Evolutionary conservation across 2,888 invertebrate species (phyloP).

Genomic region (Poecilobothrus nobilitatus): DNA sequence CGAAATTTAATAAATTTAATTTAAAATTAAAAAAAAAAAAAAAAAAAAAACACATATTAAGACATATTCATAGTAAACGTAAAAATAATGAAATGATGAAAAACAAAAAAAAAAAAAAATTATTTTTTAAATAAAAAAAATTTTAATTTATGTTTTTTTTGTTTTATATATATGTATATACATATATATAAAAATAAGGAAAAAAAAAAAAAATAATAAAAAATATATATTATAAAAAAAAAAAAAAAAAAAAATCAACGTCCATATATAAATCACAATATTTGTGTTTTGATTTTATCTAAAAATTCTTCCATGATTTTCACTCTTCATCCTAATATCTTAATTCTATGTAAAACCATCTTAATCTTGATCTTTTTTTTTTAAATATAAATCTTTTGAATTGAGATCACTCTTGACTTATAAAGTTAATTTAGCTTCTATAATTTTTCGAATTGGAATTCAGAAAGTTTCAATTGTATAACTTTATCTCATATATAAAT

Average conservation of each 20-base stretch:
- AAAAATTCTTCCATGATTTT: too few relatives aligned
- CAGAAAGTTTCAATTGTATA: too few relatives aligned
- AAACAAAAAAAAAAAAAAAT: not conserved
- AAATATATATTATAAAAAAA: not conserved
- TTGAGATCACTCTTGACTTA: too few relatives aligned
- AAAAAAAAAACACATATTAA: not conserved
- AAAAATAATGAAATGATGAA: not conserved
- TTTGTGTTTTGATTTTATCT: not conserved
- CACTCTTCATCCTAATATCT: too few relatives aligned
- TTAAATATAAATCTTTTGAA: too few relatives aligned
- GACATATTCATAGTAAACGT: not conserved
- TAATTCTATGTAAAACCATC: too few relatives aligned
- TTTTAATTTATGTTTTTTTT: slow-evolving; percentile 3
- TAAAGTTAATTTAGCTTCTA: too few relatives aligned
- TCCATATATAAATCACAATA: not conserved
- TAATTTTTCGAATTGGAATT: too few relatives aligned
- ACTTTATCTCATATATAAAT: too few relatives aligned
- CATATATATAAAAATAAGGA: not conserved
- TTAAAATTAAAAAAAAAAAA: not conserved
- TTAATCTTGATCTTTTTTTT: too few relatives aligned
- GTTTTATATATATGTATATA: too few relatives aligned
- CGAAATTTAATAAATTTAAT: not conserved
- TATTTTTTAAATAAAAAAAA: slow-evolving; percentile 4
- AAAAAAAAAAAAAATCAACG: not conserved
- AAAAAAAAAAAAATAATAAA: not conserved